Percentiles rank a stretch among this genome's conserved stretches.
phyloP scores from a whole-genome alignment of 2,113 vertebrate genomes.

The Cricetomys ansorgei region DNA sequence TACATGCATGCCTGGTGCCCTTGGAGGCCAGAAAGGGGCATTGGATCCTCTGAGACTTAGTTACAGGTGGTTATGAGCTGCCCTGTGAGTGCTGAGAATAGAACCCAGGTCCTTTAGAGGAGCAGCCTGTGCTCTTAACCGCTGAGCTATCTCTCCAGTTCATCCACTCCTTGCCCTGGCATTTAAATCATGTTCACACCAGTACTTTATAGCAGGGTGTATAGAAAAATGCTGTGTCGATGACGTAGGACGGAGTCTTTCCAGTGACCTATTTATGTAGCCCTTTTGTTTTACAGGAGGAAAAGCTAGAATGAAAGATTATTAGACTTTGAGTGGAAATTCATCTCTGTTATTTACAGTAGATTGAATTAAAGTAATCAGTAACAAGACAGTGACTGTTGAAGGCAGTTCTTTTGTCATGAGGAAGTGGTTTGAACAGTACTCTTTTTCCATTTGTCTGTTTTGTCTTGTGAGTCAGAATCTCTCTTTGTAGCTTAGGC shows the following conservation, averaged over 20 bases:
- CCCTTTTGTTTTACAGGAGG: neutral
- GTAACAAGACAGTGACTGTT: neutral
- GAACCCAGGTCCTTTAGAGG: too few relatives aligned
- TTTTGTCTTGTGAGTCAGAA: neutral
- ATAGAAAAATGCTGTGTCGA: neutral
- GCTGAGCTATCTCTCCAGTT: neutral
- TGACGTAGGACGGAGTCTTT: neutral
- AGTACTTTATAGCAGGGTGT: neutral
- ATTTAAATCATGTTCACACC: neutral
- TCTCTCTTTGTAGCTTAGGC: neutral
- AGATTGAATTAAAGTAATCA: neutral
- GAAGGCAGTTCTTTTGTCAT: neutral
- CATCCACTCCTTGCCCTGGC: neutral
- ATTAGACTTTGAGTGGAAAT: neutral
- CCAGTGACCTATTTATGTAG: neutral
- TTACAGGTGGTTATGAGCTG: neutral
- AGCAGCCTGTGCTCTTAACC: neutral
- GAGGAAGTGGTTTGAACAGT: neutral
- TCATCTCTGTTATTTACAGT: neutral
- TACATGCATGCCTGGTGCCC: neutral
- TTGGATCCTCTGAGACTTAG: neutral
- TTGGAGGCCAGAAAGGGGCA: neutral
- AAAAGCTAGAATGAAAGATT: neutral
- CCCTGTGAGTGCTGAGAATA: too few relatives aligned
- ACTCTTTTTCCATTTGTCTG: neutral